Evolutionary conservation across 2,888 invertebrate species (phyloP), one percentile per base, ranked within the genome.

Genomic region (Callimorpha dominula): DNA sequence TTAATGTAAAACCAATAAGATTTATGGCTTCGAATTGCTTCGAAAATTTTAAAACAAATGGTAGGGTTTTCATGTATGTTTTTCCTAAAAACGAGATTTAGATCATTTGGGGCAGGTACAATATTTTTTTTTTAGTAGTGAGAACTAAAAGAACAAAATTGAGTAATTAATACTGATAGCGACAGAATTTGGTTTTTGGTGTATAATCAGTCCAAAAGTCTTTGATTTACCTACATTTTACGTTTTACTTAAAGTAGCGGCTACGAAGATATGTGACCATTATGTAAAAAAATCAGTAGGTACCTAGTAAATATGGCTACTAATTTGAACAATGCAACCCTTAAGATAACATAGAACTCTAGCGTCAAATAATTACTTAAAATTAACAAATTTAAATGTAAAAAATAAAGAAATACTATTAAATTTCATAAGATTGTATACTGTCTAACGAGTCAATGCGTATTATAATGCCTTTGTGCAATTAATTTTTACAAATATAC

Each of bases 331-430:
- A 70, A 65, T 54, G 63, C 54, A 57, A 57, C 17, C 14, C 49
- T 65, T 77, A 81, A 73, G 70, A 79, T 79, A 79, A 82, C 81
- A 83, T 79, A 68, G 82, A 81, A 79, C 79, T 74, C 84, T 84
- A 83, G 84, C 84, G 80, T 65, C 68, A 70, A 70, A 72, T 72
- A 84, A 78, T 78, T 72, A 54, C 68, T 78, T 76, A 67, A 62
- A 46, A 62, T 60, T 71, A 65, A 78, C 70, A 76, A 74, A 79
- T 71, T 6, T 71, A 70, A 78, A 77, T 46, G 72, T 75, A 74
- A 57, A 71, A 52, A 65, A 46, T 52, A 78, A 72, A 70, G 70
- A 65, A 71, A 76, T 73, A 79, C 14, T 49, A 31, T 63, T 64
- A 42, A 42, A 40, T 65, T 65, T 15, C 50, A 11, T 20, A 46